Base-by-base conservation (phyloP, 2,113 vertebrate genomes). In the Oenanthe oenanthe region DNA sequence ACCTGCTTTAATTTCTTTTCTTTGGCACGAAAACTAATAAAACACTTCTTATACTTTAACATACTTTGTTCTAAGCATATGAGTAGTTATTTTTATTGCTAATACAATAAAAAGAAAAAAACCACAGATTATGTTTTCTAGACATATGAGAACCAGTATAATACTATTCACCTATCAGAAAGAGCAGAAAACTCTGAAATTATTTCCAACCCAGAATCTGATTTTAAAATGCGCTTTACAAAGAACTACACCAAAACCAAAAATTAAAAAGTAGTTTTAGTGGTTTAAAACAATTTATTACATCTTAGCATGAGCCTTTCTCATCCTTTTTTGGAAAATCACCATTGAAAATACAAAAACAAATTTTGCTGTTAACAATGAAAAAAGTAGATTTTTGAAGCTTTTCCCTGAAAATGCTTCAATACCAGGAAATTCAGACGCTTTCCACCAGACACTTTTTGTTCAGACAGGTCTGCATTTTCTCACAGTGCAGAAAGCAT, bases 1-100 rank as follows among this genome's bases (percentile, higher is more conserved):
- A 95, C 68, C 68, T 94, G 62, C 28, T 86, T 67, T 85, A 42
- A 75, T 95, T 72, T 88, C 8, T 80, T 95, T 92, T 88, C 75
- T 95, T 95, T 67, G 36, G 11, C 85, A 73, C 12, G 5, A 92
- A 92, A 94, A 92, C 15, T 86, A 92, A 92, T 43, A 56, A 92
- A 96, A 50, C 26, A 80, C 25, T 50, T 62, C 19, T 85, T 89
- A n/a, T 78, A 84, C 32, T 12, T 74, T 76, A 92, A 15, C 10
- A 40, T 17, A 60, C 11, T 8, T 92, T 93, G 34, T 65, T 89
- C 51, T 51, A 74, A 85, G 73, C 32, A 54, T 19, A 36, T 42
- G 12, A 70, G 12, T 13, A 63, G 43, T 83, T 71, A 65, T 62
- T 92, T 63, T 21, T 88, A 60, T 51, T 92, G 47, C 11, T 90